phyloP scores from a whole-genome alignment of 37 sponge, comb jelly and placozoan species.

The Ephydatia muelleri region DNA sequence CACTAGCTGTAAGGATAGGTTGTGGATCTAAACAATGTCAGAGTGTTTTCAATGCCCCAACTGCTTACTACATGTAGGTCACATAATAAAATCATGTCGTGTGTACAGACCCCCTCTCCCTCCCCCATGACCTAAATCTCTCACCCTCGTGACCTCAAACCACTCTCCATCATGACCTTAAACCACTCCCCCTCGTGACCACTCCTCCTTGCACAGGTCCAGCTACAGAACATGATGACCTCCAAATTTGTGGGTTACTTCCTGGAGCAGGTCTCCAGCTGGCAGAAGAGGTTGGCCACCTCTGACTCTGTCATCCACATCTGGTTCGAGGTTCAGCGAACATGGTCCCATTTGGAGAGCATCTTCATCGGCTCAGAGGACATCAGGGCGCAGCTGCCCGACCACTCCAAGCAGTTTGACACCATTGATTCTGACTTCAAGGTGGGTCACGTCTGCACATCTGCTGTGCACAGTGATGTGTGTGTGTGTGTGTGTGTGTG shows the following conservation, averaged over 20 bases:
- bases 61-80: no score
- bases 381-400: slow-evolving; percentile 94
- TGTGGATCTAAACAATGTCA: no score
- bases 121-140: no score
- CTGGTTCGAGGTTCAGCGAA: slow-evolving; percentile 99
- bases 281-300: slow-evolving; percentile 98
- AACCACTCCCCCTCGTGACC: no score
- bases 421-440: slow-evolving; percentile 95
- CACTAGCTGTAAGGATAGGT: no score
- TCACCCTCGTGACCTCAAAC: no score
- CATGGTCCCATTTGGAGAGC: slow-evolving; percentile 98
- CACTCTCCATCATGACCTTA: no score
- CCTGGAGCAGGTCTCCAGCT: slow-evolving; percentile 91
- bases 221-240: slow-evolving; percentile 98
- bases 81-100: no score
- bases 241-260: slow-evolving; percentile 98
- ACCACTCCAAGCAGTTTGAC: slow-evolving; percentile 96
- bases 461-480: no score
- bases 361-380: slow-evolving; percentile 99
- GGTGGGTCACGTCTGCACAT: slow-evolving; percentile 37
- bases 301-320: slow-evolving; percentile 95
- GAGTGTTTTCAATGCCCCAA: no score
- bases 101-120: no score
- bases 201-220: slow-evolving; percentile 61
- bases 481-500: no score